Percentiles rank a stretch among this genome's conserved stretches.
phyloP scores from a whole-genome alignment of 2,797 vertebrate genomes.

The Acestrorhynchus altus region DNA sequence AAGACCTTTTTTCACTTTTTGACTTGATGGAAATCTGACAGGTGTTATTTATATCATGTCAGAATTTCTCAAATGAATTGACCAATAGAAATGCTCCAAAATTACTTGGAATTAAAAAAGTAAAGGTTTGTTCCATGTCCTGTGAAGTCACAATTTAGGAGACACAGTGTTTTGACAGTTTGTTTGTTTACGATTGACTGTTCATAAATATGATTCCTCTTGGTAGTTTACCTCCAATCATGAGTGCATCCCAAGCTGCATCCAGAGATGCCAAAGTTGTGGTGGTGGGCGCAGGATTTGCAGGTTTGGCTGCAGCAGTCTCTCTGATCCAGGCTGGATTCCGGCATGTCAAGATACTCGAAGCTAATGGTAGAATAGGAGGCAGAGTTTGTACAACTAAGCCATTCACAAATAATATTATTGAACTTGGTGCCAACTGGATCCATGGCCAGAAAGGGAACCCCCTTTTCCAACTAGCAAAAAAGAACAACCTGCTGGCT shows the following conservation, averaged over 20 bases:
- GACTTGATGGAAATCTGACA: too few relatives aligned
- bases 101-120: too few relatives aligned
- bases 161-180: too few relatives aligned
- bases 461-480: conserved; percentile 63
- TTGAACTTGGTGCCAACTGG: conserved; percentile 70
- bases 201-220: background rate
- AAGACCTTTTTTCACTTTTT: too few relatives aligned
- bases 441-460: conserved; percentile 68
- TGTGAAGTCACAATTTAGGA: too few relatives aligned
- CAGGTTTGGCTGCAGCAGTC: conserved; percentile 64
- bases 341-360: conserved; percentile 59
- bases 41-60: too few relatives aligned
- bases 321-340: conserved; percentile 62
- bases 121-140: too few relatives aligned
- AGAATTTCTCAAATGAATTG: too few relatives aligned
- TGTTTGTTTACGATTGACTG: too few relatives aligned
- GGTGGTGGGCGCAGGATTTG: conserved; percentile 69
- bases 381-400: conserved; percentile 63
- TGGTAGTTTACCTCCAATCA: background rate
- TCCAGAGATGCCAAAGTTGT: conserved; percentile 52
- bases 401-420: conserved; percentile 61
- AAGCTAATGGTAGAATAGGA: conserved; percentile 63
- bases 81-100: too few relatives aligned
- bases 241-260: background rate
- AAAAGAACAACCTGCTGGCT: conserved; percentile 59